Evolutionary conservation across 2,113 vertebrate genomes (phyloP).

Genomic region (Alosa alosa): DNA sequence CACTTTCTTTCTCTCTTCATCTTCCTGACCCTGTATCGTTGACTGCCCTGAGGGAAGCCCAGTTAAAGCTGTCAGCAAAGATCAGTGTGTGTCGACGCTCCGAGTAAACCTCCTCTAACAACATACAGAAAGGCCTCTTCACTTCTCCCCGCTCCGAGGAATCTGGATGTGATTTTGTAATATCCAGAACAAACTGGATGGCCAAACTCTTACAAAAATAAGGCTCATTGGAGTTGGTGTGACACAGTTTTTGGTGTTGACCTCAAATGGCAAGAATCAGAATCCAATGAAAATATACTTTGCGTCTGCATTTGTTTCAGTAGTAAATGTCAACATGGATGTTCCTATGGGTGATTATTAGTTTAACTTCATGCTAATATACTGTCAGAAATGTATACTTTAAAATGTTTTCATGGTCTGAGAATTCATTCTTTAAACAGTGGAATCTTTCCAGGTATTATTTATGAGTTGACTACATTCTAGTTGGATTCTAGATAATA

Average conservation of each 20-base stretch:
- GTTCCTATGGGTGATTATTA: background rate
- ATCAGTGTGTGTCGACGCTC: constrained; percentile 37
- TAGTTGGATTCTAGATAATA: background rate
- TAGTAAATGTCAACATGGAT: background rate
- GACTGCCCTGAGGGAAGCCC: constrained; percentile 34
- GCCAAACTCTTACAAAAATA: background rate
- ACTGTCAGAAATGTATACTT: no score
- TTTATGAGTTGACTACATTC: background rate
- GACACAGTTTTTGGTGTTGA: constrained; percentile 3
- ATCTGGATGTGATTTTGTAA: constrained; percentile 9
- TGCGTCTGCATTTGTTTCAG: background rate
- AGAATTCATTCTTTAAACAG: no score
- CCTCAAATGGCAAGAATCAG: constrained; percentile 7
- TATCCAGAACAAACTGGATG: constrained; percentile 18
- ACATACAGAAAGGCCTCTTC: constrained; percentile 25
- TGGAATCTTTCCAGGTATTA: background rate
- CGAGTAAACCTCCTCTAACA: constrained; percentile 35
- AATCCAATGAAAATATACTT: constrained; percentile 4
- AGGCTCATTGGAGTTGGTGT: background rate
- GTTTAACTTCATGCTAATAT: background rate
- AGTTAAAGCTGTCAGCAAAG: constrained; percentile 41
- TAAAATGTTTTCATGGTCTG: no score
- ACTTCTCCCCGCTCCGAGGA: background rate
- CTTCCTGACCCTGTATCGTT: constrained; percentile 26
- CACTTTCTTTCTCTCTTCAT: constrained; percentile 15